Conservation (phyloP, 2,113 vertebrate species). For the Podarcis cretensis region DNA sequence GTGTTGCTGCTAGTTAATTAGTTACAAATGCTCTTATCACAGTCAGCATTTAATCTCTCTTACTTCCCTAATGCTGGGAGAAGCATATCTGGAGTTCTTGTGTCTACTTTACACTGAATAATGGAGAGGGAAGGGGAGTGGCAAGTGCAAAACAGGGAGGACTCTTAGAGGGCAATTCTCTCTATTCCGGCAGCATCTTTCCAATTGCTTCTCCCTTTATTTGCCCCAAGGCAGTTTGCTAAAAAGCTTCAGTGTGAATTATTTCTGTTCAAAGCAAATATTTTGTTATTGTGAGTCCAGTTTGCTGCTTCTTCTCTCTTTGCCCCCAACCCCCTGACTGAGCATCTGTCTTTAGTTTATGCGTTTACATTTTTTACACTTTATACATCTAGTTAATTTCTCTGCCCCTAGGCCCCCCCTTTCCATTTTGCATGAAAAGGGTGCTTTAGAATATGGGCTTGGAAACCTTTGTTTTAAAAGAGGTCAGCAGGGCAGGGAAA, state of each 20-base stretch:
- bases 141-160: fast-evolving
- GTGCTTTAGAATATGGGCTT: neutral
- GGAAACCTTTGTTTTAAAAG: neutral
- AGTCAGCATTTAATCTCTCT: neutral
- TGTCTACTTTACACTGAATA: neutral
- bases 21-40: conserved; percentile 10
- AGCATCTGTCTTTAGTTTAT: neutral
- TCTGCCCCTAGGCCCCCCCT: neutral
- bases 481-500: neutral
- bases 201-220: neutral
- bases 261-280: neutral
- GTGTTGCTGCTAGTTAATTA: conserved; percentile 35
- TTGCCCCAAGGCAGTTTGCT: neutral
- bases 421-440: neutral
- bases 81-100: fast-evolving
- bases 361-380: neutral
- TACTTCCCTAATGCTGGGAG: neutral
- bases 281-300: neutral
- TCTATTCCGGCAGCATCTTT: neutral
- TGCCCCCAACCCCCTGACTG: too few relatives aligned
- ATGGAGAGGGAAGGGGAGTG: neutral
- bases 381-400: neutral
- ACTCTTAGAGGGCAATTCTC: neutral
- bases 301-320: too few relatives aligned
- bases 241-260: neutral